Evolutionary conservation across 2,888 invertebrate species (phyloP), one percentile per base, ranked within the genome.

Genomic region (Omphaloscelis lunosa): DNA sequence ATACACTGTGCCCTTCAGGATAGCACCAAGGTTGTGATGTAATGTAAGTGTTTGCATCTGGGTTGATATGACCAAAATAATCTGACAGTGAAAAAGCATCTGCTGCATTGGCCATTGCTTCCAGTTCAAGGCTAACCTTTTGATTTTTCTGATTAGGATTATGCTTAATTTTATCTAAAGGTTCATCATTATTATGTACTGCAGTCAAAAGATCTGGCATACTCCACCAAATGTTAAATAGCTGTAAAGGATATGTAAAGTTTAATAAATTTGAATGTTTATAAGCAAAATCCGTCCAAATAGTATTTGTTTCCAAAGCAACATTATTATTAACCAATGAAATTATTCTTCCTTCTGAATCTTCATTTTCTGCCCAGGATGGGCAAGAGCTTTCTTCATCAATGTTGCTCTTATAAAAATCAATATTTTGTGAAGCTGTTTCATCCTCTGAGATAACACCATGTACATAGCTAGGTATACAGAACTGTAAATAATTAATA

Each of bases 401-500:
- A 71, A 91, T 84, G 82, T 90, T 90, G 9, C 75, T 71, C 81
- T 89, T 90, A 76, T 84, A 86, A 68, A 83, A 86, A 70, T 94
- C 93, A 72, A 83, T 83, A 72, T 87, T 91, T 83, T 93, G 92
- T 34, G 90, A 89, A 63, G 78, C 82, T 56, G 74, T 81, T 83
- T 92, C 90, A 39, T 90, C 89, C 39, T 87, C 87, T 68, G 56
- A 79, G 68, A 77, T 89, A 27, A 71, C 29, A 72, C 80, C 89
- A 82, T 91, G 95, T 68, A 97, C 88, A 78, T 92, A 96, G 72
- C 97, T 97, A 80, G 97, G 95, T 85, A 97, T 94, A 93, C 98
- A 97, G 93, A 98, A 98, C 90, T 98, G 98, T 82, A 98, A 94
- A 89, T 98, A 97, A 75, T 98, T 96, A 61, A 98, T 95, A 23